A percentile compares a stretch with the other conserved stretches of the same genome.
Evolutionary conservation across 2,888 invertebrate genomes (phyloP).

Genomic region (Aricia artaxerxes): DNA sequence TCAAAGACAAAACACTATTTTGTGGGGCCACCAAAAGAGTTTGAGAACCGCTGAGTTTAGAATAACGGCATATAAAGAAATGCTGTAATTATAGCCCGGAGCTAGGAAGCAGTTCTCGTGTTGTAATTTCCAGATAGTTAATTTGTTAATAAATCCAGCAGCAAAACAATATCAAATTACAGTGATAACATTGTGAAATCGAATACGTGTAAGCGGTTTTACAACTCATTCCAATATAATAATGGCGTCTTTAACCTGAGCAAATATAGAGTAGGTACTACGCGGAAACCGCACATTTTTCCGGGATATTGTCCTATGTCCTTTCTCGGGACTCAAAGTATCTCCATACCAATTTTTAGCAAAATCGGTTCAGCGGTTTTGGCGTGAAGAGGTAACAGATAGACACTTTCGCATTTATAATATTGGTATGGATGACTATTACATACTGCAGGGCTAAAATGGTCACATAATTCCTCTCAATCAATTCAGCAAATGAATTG

Average conservation of each 20-base stretch:
- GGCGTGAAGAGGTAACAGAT: too few species aligned
- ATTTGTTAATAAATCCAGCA: conserved; percentile 1
- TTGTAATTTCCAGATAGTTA: conserved; percentile 7
- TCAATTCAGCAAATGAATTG: too few species aligned
- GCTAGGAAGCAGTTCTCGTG: neutral
- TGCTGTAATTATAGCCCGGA: neutral
- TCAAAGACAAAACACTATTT: too few species aligned
- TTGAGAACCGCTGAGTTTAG: neutral
- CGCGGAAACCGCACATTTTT: too few species aligned
- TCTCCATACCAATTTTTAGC: too few species aligned
- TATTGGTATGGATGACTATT: neutral
- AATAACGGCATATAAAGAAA: neutral
- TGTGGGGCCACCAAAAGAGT: too few species aligned
- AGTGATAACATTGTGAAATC: neutral
- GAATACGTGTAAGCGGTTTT: neutral
- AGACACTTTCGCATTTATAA: neutral
- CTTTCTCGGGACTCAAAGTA: too few species aligned
- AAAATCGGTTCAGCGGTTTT: too few species aligned
- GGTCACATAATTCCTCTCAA: too few species aligned
- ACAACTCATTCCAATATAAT: neutral
- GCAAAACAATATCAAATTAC: neutral
- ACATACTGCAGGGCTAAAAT: too few species aligned
- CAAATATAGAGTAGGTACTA: neutral
- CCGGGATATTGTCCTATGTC: too few species aligned
- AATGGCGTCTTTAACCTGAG: neutral